Base-by-base conservation (phyloP, 2,888 invertebrate species). In the Gortyna flavago region DNA sequence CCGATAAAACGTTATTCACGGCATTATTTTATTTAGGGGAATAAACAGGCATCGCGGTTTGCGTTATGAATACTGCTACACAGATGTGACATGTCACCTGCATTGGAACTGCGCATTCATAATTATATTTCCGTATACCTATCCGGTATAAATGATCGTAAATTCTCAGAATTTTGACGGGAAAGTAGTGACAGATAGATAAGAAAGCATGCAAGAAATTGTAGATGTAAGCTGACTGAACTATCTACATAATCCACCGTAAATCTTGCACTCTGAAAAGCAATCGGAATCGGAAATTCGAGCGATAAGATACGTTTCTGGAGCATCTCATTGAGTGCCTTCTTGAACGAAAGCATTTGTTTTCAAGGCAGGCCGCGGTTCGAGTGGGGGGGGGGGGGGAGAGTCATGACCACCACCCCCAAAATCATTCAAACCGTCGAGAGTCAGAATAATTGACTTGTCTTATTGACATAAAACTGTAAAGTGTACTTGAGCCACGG, bases 291-390 rank as follows among this genome's bases (percentile, higher is more conserved):
- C 44, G 21, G 16, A 25, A 64, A 57, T 5, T 29, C n/a, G 29
- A 48, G 25, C 44, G 54, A 80, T 78, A 57, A 57, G n/a, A 64
- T 72, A 72, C 21, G 48, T 38, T 38, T 71, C 32, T 35, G 25
- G 72, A 78, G 29, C 44, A 25, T 32, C 44, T n/a, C 44, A n/a
- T 44, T 54, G 80, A n/a, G 4, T 44, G 25, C 9, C 38, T 48
- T 59, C 48, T 51, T 64, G 21, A 48, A 54, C 2, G 5, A 54
- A n/a, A 13, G 25, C 9, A 54, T 80, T 51, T 54, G 11, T 48
- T 62, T 25, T n/a, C 8, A 77, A 38, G 54, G 41, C 41, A 41
- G 11, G 41, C 41, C 41, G 41, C 41, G 41, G 41, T 41, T 11
- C 35, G 35, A 35, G 35, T 0, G 35, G 4, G 35, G 35, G 5